Conservation (phyloP, 2,888 invertebrate species). For the Ormia ochracea region DNA sequence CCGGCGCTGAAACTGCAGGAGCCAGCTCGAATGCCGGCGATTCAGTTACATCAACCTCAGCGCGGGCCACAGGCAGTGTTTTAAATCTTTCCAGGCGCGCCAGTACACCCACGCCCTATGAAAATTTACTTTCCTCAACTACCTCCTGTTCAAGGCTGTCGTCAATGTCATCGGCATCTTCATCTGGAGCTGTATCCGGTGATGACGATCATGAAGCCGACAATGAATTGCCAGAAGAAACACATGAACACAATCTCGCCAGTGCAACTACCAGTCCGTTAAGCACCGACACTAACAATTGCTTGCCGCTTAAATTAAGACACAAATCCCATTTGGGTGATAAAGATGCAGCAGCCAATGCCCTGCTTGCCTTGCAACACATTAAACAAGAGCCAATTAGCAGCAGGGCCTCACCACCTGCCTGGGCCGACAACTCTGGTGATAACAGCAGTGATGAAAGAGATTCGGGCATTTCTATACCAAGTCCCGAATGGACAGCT, state of each 20-base stretch:
- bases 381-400: conserved; percentile 91
- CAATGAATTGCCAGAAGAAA: conserved; percentile 50
- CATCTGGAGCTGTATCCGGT: conserved; percentile 80
- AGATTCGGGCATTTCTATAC: conserved; percentile 92
- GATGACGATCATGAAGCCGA: conserved; percentile 74
- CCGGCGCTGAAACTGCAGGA: conserved; percentile 64
- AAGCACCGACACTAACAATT: conserved; percentile 82
- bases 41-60: conserved; percentile 69
- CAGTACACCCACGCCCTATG: conserved; percentile 84
- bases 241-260: conserved; percentile 52
- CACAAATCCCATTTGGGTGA: conserved; percentile 94
- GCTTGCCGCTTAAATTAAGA: conserved; percentile 91
- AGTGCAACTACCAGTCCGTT: conserved; percentile 65
- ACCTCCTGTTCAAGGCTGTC: conserved; percentile 80
- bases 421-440: conserved; percentile 86
- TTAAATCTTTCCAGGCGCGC: conserved; percentile 83
- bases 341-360: conserved; percentile 90
- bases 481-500: conserved; percentile 75
- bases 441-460: conserved; percentile 94
- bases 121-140: conserved; percentile 81
- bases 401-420: conserved; percentile 81
- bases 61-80: conserved; percentile 78
- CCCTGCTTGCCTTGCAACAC: conserved; percentile 87
- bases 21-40: conserved; percentile 73
- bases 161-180: conserved; percentile 80